phyloP scores from a whole-genome alignment of 2,888 invertebrate genomes.

The Eupsilia transversa region DNA sequence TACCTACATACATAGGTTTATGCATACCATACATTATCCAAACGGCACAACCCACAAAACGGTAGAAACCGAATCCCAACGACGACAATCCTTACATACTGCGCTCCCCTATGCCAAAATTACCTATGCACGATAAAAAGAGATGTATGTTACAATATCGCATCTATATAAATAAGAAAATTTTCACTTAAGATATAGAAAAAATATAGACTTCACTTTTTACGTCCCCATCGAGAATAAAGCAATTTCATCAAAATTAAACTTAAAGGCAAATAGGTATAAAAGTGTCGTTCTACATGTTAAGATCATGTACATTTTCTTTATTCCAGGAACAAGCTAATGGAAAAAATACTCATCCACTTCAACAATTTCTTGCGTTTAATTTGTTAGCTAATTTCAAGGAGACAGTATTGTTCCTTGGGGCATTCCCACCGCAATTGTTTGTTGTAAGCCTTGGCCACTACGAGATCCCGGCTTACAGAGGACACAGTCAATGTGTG shows the following conservation, averaged over 20 bases:
- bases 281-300: constrained; percentile 6
- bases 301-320: constrained; percentile 20
- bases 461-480: constrained; percentile 37
- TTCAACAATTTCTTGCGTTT: constrained; percentile 14
- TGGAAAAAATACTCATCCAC: neutral
- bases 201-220: constrained; percentile 48
- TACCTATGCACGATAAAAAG: constrained; percentile 53
- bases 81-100: constrained; percentile 21
- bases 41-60: constrained; percentile 26
- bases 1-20: neutral
- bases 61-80: neutral
- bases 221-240: constrained; percentile 46
- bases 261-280: constrained; percentile 39
- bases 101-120: constrained; percentile 18
- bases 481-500: constrained; percentile 41
- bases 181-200: constrained; percentile 34
- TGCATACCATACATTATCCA: constrained; percentile 34
- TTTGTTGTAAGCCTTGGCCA: constrained; percentile 6
- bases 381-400: constrained; percentile 22
- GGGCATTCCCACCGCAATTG: constrained; percentile 28
- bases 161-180: constrained; percentile 59
- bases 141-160: constrained; percentile 36
- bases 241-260: constrained; percentile 54
- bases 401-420: constrained; percentile 41
- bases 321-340: constrained; percentile 1